phyloP scores from a whole-genome alignment of 2,113 vertebrate species.

The Capricornis sumatraensis region DNA sequence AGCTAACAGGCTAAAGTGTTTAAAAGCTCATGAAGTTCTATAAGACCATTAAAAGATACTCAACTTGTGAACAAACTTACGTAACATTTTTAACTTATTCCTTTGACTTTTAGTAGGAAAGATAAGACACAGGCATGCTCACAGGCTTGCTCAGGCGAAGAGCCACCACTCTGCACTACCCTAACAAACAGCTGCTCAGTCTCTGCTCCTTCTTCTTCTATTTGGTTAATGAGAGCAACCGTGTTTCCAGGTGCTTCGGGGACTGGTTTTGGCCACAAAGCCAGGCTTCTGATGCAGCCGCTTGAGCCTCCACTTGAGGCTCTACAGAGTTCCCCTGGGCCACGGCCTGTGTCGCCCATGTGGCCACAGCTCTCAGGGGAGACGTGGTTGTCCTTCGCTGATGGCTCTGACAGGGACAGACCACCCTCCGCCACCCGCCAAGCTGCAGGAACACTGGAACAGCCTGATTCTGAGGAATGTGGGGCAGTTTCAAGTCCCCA shows the following conservation, averaged over 20 bases:
- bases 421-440: background rate
- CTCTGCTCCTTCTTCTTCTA: background rate
- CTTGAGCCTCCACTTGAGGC: background rate
- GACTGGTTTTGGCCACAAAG: background rate
- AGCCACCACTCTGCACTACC: background rate
- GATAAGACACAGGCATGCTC: background rate
- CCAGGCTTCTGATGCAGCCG: background rate
- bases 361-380: background rate
- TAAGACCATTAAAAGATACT: background rate
- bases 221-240: background rate
- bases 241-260: background rate
- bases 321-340: background rate
- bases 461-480: background rate
- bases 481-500: background rate
- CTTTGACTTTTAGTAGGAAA: background rate
- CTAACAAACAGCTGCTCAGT: background rate
- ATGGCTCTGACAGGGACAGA: background rate
- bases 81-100: background rate
- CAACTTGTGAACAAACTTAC: background rate
- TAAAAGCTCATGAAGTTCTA: background rate
- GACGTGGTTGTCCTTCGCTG: background rate
- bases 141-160: background rate
- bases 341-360: background rate
- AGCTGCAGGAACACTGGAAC: background rate
- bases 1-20: background rate